phyloP scores from a whole-genome alignment of 2,113 vertebrate genomes.

The Struthidea cinerea region DNA sequence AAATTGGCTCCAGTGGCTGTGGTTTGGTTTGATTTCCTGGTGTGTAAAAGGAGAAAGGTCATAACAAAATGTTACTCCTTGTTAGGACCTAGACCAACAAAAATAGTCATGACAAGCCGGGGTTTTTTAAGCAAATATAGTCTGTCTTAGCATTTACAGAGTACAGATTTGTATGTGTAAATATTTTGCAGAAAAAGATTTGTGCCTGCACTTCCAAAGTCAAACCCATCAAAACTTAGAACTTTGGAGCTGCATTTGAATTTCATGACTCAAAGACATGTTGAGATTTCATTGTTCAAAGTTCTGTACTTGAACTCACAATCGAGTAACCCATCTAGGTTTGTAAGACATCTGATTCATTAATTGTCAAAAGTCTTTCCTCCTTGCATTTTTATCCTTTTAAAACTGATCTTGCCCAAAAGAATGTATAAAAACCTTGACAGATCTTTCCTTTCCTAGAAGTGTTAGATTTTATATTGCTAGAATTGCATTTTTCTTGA shows the following conservation, averaged over 20 bases:
- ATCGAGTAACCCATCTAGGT: background rate
- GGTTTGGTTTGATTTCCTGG: background rate
- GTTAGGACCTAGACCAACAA: background rate
- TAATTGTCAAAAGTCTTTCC: background rate
- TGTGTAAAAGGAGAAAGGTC: background rate
- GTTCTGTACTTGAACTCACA: background rate
- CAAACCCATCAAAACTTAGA: background rate
- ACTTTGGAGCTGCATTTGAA: background rate
- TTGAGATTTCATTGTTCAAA: background rate
- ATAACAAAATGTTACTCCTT: background rate
- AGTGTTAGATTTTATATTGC: background rate
- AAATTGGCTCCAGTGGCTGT: background rate
- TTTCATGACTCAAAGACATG: background rate
- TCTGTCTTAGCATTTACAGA: background rate
- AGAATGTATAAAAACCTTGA: background rate
- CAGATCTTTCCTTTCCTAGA: background rate
- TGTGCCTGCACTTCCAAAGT: background rate
- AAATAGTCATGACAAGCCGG: background rate
- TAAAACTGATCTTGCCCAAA: background rate
- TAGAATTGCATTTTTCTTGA: background rate
- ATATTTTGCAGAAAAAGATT: background rate
- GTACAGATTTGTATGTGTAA: background rate
- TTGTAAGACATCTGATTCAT: background rate
- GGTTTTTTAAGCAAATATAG: background rate
- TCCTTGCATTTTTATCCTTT: background rate